These are phyloP conservation scores for Caradrina kadenii DNA, from an alignment of 2,888 invertebrate genomes.

Conservation along the genomic window DNA sequence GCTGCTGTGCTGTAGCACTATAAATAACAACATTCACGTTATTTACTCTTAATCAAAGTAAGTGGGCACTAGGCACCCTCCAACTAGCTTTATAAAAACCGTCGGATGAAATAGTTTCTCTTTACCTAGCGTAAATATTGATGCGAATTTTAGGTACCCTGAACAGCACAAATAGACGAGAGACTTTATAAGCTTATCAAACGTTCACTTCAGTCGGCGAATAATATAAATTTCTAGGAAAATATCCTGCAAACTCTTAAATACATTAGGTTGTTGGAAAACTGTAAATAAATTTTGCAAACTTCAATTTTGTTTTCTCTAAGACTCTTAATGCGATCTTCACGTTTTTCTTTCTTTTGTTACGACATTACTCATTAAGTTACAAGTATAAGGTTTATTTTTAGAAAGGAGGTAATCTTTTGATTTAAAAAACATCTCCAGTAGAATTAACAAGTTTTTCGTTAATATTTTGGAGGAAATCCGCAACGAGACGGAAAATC, in stretches of 20 bases:
- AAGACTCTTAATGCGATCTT: no score
- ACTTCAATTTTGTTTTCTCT: no score
- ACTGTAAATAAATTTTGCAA: no score
- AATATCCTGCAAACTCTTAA: background rate
- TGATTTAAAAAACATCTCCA: background rate
- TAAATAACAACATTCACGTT: conserved; percentile 19
- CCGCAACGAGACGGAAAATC: conserved; percentile 27
- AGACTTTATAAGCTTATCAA: background rate
- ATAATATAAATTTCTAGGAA: background rate
- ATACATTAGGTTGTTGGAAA: background rate
- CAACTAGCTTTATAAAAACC: conserved; percentile 3
- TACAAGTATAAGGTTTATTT: no score
- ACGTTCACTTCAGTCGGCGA: background rate
- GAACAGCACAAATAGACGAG: background rate
- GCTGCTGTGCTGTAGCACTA: background rate
- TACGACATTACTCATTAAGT: no score
- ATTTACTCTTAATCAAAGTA: conserved; percentile 23
- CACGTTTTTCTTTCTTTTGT: no score
- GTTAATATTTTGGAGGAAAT: background rate
- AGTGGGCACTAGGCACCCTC: conserved; percentile 16
- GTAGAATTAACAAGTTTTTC: background rate
- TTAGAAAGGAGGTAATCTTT: no score
- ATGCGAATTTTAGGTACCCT: background rate
- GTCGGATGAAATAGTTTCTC: conserved; percentile 28
- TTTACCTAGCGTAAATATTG: conserved; percentile 28